Evolutionary conservation across 2,888 invertebrate genomes (phyloP).

Genomic region (Kuschelorhynchus macadamiae): DNA sequence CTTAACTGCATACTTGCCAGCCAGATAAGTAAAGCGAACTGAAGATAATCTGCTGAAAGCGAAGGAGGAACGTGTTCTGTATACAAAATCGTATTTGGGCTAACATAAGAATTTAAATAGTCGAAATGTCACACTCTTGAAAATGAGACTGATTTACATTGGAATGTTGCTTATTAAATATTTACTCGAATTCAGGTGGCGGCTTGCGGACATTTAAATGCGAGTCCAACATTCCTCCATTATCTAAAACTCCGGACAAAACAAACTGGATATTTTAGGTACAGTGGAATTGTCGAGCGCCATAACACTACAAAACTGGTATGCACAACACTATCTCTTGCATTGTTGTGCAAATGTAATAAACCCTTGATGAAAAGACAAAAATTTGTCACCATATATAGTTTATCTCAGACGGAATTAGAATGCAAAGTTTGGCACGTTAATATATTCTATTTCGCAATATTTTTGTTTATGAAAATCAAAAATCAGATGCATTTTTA

Average conservation of each 20-base stretch:
- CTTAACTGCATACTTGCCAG: constrained; percentile 59
- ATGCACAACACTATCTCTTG: constrained; percentile 32
- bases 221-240: constrained; percentile 46
- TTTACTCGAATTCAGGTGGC: constrained; percentile 57
- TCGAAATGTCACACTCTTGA: constrained; percentile 64
- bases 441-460: too few relatives aligned
- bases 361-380: constrained; percentile 27
- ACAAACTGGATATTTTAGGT: constrained; percentile 48
- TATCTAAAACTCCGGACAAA: constrained; percentile 49
- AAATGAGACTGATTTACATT: constrained; percentile 66
- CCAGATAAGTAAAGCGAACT: constrained; percentile 68
- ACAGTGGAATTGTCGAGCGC: constrained; percentile 32
- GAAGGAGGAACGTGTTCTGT: constrained; percentile 66
- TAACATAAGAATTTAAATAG: constrained; percentile 67
- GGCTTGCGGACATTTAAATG: constrained; percentile 49
- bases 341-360: constrained; percentile 29
- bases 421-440: neutral
- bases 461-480: too few relatives aligned
- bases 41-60: constrained; percentile 67
- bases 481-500: too few relatives aligned
- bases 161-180: constrained; percentile 68
- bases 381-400: constrained; percentile 4
- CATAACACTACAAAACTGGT: constrained; percentile 27
- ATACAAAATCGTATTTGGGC: constrained; percentile 61
- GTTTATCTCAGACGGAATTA: neutral